Base-by-base conservation (phyloP, 1,140 invertebrate genomes). In the Calliopsis andreniformis region DNA sequence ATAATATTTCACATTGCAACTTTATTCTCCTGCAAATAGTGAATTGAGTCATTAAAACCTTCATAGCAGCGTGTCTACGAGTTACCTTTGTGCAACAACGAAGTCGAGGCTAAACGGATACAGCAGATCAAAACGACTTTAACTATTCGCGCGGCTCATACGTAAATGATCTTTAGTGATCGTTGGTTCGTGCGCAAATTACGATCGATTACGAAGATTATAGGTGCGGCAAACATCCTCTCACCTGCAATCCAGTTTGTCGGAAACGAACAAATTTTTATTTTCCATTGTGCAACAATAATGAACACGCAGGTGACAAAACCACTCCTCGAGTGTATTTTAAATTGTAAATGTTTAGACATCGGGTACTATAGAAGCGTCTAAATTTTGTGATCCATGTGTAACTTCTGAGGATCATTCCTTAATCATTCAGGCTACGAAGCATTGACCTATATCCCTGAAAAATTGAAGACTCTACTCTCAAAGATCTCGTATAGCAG, bases 151-250 rank as follows among this genome's bases (percentile, higher is more conserved):
- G n/a, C 14, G 51, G 32, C 56, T 56, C 42, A 42, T 42, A 47
- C 28, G 71, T 20, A 67, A 56, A 75, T 75, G 45, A 20, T 47
- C 28, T 1, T 32, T 39, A 28, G 18, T 18, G 63, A 75, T 56
- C 63, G 71, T 75, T 58, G 62, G 71, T 67, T 14, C n/a, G 62
- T 63, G 71, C 20, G 71, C 39, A 75, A 75, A 75, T 75, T 75
- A 64, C 71, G 28, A 39, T 2, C 71, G 71, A 75, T 75, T 75
- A 75, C 28, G 39, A 67, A 56, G 63, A 75, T 75, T 75, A 58
- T 39, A 75, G 71, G 71, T 75, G 63, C n/a, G 6, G 63, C 35
- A 67, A 66, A 39, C 39, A 45, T 20, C 20, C 55, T 47, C 51
- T 25, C 59, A 25, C 14, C 39, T 35, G 42, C 3, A 51, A 16